These are phyloP conservation scores for Drosophila birchii DNA, from an alignment of 2,888 invertebrate genomes.

Conservation along the genomic window DNA sequence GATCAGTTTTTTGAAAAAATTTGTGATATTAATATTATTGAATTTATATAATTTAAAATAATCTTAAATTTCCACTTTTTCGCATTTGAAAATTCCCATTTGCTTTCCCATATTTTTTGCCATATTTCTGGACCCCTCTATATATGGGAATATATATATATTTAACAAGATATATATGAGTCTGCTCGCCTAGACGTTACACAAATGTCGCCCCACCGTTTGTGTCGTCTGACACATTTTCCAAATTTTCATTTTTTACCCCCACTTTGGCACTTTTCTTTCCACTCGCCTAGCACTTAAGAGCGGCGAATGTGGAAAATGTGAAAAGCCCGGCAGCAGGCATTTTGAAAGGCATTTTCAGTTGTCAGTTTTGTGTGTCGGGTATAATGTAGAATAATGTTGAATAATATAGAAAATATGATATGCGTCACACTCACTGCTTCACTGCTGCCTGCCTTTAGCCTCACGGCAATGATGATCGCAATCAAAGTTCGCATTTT, in stretches of 20 bases:
- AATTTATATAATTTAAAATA: not conserved
- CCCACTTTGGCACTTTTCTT: slow-evolving; percentile 19
- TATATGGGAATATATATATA: slow-evolving; percentile 23
- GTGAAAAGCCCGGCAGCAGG: slow-evolving; percentile 11
- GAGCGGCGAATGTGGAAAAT: slow-evolving; percentile 34
- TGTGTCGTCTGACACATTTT: slow-evolving; percentile 39
- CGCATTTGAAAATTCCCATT: not conserved
- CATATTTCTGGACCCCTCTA: slow-evolving; percentile 8
- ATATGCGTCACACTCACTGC: slow-evolving; percentile 9
- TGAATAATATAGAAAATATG: slow-evolving; percentile 12
- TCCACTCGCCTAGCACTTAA: slow-evolving; percentile 36
- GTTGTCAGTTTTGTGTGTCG: slow-evolving; percentile 52
- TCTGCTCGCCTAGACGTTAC: slow-evolving; percentile 19
- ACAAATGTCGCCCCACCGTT: slow-evolving; percentile 27
- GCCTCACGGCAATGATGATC: slow-evolving; percentile 25
- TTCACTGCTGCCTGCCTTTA: not conserved
- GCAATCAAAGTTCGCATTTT: slow-evolving; percentile 56
- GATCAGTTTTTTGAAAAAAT: too few relatives aligned
- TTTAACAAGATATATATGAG: not conserved
- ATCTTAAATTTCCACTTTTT: not conserved
- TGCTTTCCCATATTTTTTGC: slow-evolving; percentile 8
- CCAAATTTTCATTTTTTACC: slow-evolving; percentile 9
- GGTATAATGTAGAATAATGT: slow-evolving; percentile 14
- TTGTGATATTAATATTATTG: not conserved
- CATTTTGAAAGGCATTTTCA: slow-evolving; percentile 52